These are phyloP conservation scores for Lates japonicus DNA, from an alignment of 2,797 vertebrate species.

Conservation along the genomic window DNA sequence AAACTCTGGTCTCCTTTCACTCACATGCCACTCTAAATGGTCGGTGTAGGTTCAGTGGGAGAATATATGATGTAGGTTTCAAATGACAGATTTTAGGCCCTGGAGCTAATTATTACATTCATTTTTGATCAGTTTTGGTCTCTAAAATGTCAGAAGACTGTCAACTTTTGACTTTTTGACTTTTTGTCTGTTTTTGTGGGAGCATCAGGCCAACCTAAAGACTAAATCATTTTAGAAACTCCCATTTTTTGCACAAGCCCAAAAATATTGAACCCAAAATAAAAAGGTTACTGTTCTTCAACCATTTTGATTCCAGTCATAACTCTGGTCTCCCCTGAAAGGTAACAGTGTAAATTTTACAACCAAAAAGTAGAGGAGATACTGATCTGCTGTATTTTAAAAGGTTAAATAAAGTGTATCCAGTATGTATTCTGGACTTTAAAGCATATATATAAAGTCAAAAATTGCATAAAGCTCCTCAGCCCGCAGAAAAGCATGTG, in stretches of 20 bases:
- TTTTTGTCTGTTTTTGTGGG: background rate
- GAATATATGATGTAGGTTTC: background rate
- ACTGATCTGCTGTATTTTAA: too few relatives aligned
- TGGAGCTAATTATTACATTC: background rate
- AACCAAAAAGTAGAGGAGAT: too few relatives aligned
- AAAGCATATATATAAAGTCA: background rate
- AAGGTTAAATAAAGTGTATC: too few relatives aligned
- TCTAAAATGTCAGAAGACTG: background rate
- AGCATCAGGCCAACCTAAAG: too few relatives aligned
- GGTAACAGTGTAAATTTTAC: background rate
- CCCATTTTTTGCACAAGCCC: too few relatives aligned
- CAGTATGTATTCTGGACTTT: too few relatives aligned
- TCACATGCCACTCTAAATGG: constrained; percentile 15
- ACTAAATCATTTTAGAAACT: too few relatives aligned
- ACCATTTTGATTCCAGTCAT: background rate
- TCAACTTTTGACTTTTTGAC: background rate
- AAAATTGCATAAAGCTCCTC: background rate
- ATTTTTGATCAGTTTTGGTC: background rate
- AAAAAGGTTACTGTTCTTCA: too few relatives aligned
- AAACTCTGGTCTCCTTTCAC: constrained; percentile 20
- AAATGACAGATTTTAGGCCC: background rate
- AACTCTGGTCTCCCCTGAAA: background rate
- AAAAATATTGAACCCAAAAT: too few relatives aligned
- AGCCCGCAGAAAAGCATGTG: background rate
- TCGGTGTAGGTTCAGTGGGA: constrained; percentile 1